Percentiles rank a stretch among this genome's conserved stretches.
These are phyloP conservation scores for Muscina levida DNA, from an alignment of 2,888 invertebrate genomes.

Conservation along the genomic window DNA sequence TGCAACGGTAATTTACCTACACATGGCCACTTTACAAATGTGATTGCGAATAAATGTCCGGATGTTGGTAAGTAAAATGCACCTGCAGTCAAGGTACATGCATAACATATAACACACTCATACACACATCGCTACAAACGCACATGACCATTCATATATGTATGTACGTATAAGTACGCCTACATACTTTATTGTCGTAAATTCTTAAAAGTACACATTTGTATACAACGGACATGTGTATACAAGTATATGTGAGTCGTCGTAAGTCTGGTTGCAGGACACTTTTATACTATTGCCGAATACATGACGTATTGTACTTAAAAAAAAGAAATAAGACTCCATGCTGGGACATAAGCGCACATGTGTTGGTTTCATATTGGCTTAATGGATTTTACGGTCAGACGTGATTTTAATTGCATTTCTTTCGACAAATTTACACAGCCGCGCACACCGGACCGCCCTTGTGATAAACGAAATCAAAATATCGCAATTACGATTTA, in stretches of 20 bases:
- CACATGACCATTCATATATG: background rate
- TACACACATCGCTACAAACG: background rate
- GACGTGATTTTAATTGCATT: constrained; percentile 56
- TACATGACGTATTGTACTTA: too few species aligned
- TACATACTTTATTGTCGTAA: background rate
- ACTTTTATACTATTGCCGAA: too few species aligned
- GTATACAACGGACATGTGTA: too few species aligned
- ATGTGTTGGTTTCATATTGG: constrained; percentile 14
- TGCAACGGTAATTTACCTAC: too few species aligned
- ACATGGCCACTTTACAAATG: constrained; percentile 13
- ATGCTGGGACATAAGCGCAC: background rate
- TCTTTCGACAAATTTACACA: constrained; percentile 16
- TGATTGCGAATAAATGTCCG: background rate
- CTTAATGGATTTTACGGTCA: constrained; percentile 41
- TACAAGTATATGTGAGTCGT: background rate
- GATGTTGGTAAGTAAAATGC: constrained; percentile 29
- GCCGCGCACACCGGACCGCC: too few species aligned
- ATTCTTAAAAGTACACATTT: background rate
- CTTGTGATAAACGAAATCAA: too few species aligned
- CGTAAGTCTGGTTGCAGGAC: background rate
- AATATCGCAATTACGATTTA: too few species aligned
- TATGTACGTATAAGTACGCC: background rate
- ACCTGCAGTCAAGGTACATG: constrained; percentile 20
- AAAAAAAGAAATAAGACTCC: background rate
- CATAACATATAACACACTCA: too few species aligned